These are phyloP conservation scores for Hafferia zeledoni DNA, from an alignment of 2,797 vertebrate genomes.

Conservation along the genomic window DNA sequence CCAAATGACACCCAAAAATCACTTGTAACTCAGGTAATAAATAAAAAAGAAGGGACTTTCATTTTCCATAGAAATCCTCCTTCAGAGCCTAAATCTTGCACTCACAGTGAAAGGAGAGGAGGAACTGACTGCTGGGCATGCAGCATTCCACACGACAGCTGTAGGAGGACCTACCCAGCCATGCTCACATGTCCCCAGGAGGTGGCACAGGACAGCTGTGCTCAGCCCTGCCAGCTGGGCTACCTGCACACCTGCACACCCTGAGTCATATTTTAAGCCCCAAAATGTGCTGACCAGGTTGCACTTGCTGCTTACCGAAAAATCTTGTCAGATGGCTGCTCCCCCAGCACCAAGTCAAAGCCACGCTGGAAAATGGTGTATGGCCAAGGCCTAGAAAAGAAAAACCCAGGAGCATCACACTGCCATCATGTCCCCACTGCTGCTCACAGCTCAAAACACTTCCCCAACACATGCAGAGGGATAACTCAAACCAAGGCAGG, in stretches of 20 bases:
- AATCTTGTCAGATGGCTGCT: conserved; percentile 98
- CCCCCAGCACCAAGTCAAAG: conserved; percentile 97
- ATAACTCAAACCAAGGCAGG: background rate
- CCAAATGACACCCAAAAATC: background rate
- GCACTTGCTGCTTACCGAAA: conserved; percentile 86
- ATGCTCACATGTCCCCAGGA: background rate
- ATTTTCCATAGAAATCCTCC: background rate
- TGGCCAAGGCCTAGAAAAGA: conserved; percentile 90
- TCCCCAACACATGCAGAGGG: background rate
- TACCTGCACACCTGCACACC: background rate
- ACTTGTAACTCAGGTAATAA: background rate
- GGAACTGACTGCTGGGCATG: background rate
- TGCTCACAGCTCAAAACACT: background rate
- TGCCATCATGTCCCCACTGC: accelerated
- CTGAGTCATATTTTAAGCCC: accelerated
- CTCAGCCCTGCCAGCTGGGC: background rate
- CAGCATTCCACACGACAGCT: background rate
- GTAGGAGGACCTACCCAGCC: background rate
- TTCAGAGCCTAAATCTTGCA: background rate
- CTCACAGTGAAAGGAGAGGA: background rate
- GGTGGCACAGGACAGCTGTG: background rate
- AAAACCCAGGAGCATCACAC: background rate
- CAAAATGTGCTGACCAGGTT: background rate
- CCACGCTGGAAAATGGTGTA: conserved; percentile 99
- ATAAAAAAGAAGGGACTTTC: background rate